Evolutionary conservation across 2,888 invertebrate species (phyloP), one percentile per base, ranked within the genome.

Genomic region (Drosophila atripex): DNA sequence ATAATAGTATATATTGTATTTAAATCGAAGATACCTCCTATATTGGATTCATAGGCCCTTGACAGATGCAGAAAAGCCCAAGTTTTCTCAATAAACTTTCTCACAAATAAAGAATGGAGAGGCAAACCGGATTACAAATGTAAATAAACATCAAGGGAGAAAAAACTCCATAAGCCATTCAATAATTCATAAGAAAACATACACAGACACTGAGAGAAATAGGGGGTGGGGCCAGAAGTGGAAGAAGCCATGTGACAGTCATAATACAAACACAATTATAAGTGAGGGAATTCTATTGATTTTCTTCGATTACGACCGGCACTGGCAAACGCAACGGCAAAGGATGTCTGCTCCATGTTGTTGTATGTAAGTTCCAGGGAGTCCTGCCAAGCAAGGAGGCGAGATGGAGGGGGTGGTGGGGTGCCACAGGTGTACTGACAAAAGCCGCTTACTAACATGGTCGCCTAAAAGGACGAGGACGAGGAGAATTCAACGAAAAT

Each of bases 211-310:
- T n/a, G 45, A 5, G 12, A 18, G 16, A 61, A 61, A 60, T 9
- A 8, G 7, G 23, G 5, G 54, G 11, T 7, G 23, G 5, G 54
- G 11, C 11, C 2, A 4, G 9, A 32, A 18, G 25, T 14, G n/a
- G n/a, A 11, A 8, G 12, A 45, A 14, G 25, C 43, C 32, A 8
- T n/a, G 39, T 39, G 52, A 54, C 66, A 52, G 32, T 32, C 51
- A 69, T 41, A 38, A 55, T 23, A 71, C 72, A 71, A 64, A 46
- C 47, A 71, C 71, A 72, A 71, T 71, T 52, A 71, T 56, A 49
- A 49, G 43, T 46, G 53, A 70, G 70, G 56, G 69, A 84, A 58
- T 68, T 59, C 53, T 86, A 80, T 80, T 86, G 79, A 80, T 80
- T 80, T 80, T 79, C 79, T 76, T 57, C 71, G 69, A 55, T 60